Base-by-base conservation (phyloP, 1,140 invertebrate species). In the Drosophila pruinosa region DNA sequence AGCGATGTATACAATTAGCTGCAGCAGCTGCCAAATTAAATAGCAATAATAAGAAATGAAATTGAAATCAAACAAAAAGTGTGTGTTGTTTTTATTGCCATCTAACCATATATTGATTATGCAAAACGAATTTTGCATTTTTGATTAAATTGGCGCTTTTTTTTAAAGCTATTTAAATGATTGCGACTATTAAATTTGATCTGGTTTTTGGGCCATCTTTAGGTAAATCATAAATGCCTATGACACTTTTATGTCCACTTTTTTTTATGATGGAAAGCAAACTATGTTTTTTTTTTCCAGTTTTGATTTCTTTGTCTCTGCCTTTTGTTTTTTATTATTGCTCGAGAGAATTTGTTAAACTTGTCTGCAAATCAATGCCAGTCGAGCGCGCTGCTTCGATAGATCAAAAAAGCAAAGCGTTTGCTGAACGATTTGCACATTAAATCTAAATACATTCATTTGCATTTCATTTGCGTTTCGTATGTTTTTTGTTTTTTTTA, bases 381-480 rank as follows among this genome's bases (percentile, higher is more conserved):
- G 28, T 36, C 48, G 43, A 28, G 22, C 14, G 58, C 22, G 21
- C 24, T 21, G n/a, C 10, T 52, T 58, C 64, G 34, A 67, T 67
- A 36, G 65, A 69, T 69, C 57, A 69, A n/a, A n/a, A n/a, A n/a
- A n/a, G 53, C 57, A 38, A 58, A 39, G 26, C 28, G 7, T 38
- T 83, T 77, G 69, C 77, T 81, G 50, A 67, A 57, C 53, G 53
- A 72, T 82, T 78, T 67, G 62, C 74, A 61, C 61, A 82, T 65
- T 43, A 62, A 70, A 77, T 67, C 8, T 41, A 62, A 57, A 57
- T 12, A 62, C 24, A 53, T 64, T 68, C 21, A 68, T 71, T 80
- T 70, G 50, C 38, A 17, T 47, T 45, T 39, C 38, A 52, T 52
- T 53, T 59, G 41, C 52, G 22, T 68, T 34, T 28, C 7, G 48